phyloP scores from a whole-genome alignment of 2,113 vertebrate genomes.

The Melanerpes formicivorus region DNA sequence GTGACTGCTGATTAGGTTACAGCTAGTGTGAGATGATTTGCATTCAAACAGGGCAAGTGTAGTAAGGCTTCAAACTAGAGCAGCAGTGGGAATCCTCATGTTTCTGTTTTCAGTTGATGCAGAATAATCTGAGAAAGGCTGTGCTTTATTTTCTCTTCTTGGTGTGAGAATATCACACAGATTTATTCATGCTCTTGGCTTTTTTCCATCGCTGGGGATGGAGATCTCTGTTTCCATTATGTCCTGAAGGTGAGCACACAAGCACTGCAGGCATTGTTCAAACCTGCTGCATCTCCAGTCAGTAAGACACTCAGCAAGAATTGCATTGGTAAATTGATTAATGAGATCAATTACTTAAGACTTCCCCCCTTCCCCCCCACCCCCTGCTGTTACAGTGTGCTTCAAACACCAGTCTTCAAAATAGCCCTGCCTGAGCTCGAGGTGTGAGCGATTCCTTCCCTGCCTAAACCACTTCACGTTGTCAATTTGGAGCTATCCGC shows the following conservation, averaged over 20 bases:
- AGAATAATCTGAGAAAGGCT: background rate
- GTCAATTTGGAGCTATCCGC: background rate
- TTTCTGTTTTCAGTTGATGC: background rate
- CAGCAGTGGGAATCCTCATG: background rate
- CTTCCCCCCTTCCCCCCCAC: background rate
- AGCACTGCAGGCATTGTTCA: background rate
- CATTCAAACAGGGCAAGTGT: background rate
- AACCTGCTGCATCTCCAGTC: background rate
- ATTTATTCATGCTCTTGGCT: background rate
- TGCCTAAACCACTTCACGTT: background rate
- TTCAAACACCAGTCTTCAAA: background rate
- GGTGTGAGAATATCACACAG: background rate
- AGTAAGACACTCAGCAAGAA: background rate
- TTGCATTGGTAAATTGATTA: slow-evolving; percentile 30
- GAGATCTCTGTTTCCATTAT: background rate
- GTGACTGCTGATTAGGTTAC: background rate
- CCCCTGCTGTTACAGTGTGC: background rate
- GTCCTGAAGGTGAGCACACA: background rate
- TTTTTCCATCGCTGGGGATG: background rate
- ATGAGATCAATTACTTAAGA: slow-evolving; percentile 28
- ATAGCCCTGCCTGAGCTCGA: background rate
- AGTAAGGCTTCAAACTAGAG: background rate
- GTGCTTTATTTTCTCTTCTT: background rate
- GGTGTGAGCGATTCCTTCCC: background rate
- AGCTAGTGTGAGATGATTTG: background rate